phyloP scores from a whole-genome alignment of 2,797 vertebrate genomes.

The Anomalospiza imberbis region DNA sequence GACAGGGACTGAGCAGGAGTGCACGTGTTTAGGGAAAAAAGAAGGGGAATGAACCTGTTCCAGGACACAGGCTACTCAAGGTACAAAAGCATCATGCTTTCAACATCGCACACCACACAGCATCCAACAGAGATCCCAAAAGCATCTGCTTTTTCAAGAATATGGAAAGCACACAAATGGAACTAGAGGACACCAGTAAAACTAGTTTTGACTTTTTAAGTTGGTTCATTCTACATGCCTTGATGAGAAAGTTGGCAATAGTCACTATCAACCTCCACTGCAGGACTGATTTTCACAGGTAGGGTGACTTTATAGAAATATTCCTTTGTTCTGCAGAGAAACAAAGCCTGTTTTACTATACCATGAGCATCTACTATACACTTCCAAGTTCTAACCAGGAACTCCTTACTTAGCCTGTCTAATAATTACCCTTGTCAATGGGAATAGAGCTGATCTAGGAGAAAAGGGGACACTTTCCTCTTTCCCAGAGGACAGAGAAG shows the following conservation, averaged over 20 bases:
- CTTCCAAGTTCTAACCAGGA: not conserved
- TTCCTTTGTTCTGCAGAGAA: not conserved
- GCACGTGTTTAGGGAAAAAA: not conserved
- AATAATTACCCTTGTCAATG: not conserved
- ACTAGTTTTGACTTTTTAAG: not conserved
- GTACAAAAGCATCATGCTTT: not conserved
- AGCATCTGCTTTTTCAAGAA: not conserved
- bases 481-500: rapidly evolving
- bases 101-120: rapidly evolving
- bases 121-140: not conserved
- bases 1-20: not conserved
- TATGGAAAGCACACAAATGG: not conserved
- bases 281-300: not conserved
- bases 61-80: not conserved
- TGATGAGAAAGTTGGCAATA: not conserved
- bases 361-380: not conserved
- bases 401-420: not conserved
- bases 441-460: not conserved
- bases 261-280: not conserved
- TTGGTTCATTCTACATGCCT: not conserved
- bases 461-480: not conserved
- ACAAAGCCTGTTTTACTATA: not conserved
- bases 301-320: not conserved
- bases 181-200: not conserved
- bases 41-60: not conserved